These are phyloP conservation scores for Hyperopisus bebe DNA, from an alignment of 2,113 vertebrate genomes.

Conservation along the genomic window DNA sequence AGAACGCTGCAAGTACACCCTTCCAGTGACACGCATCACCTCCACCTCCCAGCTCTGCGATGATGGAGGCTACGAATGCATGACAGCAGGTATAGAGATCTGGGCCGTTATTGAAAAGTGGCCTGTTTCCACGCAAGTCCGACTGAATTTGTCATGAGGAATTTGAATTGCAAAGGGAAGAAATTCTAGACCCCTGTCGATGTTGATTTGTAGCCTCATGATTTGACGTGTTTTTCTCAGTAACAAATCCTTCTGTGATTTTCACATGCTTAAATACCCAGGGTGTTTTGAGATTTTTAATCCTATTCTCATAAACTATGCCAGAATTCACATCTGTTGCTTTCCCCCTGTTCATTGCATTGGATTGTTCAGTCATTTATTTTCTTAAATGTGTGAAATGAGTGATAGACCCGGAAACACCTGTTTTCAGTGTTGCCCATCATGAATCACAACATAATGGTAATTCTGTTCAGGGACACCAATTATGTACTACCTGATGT, in stretches of 20 bases:
- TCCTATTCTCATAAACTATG: not conserved
- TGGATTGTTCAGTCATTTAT: not conserved
- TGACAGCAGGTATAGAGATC: not conserved
- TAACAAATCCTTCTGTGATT: not conserved
- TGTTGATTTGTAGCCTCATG: not conserved
- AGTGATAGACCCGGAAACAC: not conserved
- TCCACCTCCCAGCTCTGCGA: not conserved
- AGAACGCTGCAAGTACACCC: not conserved
- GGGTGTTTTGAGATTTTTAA: not conserved
- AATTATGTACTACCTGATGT: not conserved
- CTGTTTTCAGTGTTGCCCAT: not conserved
- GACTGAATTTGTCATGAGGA: not conserved
- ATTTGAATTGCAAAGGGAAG: not conserved
- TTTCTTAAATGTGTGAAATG: constrained; percentile 9
- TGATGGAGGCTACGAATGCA: not conserved
- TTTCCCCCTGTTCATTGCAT: not conserved
- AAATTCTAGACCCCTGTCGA: not conserved
- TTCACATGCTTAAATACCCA: not conserved
- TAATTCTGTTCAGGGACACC: not conserved
- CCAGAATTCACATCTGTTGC: not conserved
- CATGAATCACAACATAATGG: not conserved
- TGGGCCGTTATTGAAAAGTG: not conserved
- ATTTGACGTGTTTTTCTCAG: not conserved
- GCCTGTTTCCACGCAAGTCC: not conserved
- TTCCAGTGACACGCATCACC: not conserved